Conservation (phyloP, 2,113 vertebrate species). For the Dolichotis patagonum region DNA sequence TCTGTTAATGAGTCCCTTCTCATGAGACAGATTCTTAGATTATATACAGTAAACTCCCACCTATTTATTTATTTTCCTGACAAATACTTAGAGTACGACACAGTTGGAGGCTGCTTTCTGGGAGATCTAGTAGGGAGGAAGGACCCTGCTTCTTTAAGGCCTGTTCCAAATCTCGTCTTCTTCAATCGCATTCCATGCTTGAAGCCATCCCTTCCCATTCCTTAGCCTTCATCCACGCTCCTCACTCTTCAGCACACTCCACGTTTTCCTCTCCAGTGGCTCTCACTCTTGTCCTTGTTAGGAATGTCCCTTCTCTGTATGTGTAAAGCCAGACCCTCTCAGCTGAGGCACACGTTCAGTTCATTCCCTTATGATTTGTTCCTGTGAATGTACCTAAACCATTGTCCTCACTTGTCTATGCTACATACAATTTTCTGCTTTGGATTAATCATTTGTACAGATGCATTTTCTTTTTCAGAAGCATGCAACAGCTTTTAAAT, state of each 20-base stretch:
- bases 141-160: not conserved
- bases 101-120: not conserved
- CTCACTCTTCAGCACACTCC: no score
- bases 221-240: not conserved
- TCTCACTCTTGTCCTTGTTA: not conserved
- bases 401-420: not conserved
- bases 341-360: not conserved
- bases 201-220: not conserved
- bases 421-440: not conserved
- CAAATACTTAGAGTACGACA: not conserved
- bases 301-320: no score
- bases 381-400: not conserved
- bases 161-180: rapidly evolving
- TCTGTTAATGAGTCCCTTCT: not conserved
- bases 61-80: not conserved
- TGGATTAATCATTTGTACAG: not conserved
- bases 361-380: not conserved
- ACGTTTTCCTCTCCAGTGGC: no score
- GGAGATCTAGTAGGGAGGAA: no score
- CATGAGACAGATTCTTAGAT: not conserved
- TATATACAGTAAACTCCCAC: not conserved
- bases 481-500: not conserved
- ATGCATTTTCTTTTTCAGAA: not conserved
- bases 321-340: not conserved
- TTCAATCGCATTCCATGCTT: not conserved